These are phyloP conservation scores for Melanaphis sacchari DNA, from an alignment of 1,140 invertebrate genomes.

Conservation along the genomic window DNA sequence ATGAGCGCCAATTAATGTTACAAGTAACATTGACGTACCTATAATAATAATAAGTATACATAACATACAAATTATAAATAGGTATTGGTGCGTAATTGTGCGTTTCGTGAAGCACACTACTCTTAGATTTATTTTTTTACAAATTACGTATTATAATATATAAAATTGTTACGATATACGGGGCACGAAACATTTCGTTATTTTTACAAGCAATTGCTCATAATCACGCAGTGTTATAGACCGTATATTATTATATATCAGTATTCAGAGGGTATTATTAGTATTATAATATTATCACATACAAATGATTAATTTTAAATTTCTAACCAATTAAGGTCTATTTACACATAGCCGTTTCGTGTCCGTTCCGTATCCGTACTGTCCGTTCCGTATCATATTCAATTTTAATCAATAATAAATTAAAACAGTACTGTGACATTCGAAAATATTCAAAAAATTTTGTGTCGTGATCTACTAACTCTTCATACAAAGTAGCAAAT, in stretches of 20 bases:
- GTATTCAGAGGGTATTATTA: neutral
- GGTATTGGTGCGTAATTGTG: no score
- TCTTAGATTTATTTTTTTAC: neutral
- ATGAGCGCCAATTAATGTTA: no score
- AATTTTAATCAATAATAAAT: constrained; percentile 11
- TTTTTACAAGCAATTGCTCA: neutral
- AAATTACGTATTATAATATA: neutral
- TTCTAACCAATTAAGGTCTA: neutral
- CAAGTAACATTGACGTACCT: no score
- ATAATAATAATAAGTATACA: no score
- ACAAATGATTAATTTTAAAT: neutral
- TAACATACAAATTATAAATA: no score
- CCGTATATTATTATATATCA: neutral
- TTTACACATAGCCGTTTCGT: no score
- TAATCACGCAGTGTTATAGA: neutral
- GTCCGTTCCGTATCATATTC: constrained; percentile 60
- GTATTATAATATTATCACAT: neutral
- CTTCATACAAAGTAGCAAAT: no score
- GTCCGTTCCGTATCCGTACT: no score
- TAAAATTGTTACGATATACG: neutral
- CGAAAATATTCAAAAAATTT: no score
- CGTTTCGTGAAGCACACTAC: neutral
- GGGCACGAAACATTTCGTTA: no score
- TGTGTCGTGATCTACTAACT: no score
- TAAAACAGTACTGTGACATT: no score